Base-by-base conservation (phyloP, 2,113 vertebrate genomes). In the Cryptomyrus ogoouensis region DNA sequence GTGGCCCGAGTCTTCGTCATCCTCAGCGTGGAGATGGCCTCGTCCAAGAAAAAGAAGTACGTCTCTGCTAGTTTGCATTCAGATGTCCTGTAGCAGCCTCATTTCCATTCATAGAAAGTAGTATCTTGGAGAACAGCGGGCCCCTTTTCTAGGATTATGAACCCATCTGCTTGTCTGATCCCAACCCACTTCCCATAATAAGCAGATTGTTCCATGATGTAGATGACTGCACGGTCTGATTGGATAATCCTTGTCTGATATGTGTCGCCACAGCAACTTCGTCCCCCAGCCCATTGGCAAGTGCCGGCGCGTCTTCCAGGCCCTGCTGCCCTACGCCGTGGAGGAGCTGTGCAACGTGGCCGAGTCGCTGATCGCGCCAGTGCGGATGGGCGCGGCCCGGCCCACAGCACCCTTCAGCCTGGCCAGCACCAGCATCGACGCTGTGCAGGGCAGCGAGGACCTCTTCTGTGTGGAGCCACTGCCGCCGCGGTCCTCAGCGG, bases 21-120 rank as follows among this genome's bases (percentile, higher is more conserved):
- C 94, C 98, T 99, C 89, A 99, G 98, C 35, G 98, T 99, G 91
- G 98, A 99, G 95, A 99, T 99, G 98, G 98, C 98, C n/a, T 99
- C 98, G 0, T 99, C 98, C 62, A 99, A 99, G 94, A 99, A 99
- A 96, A 99, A 99, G 94, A 99, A 99, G 98, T 99, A 97, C 44
- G 24, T n/a, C 6, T 53, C 8, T 10, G 3, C 70, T 17, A 13
- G 27, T 5, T 13, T 74, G 12, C 35, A 4, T 19, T 19, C 17
- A 39, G 74, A 80, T 35, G 35, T 19, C 15, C 35, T 42, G 31
- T 3, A 7, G 13, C 15, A 80, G 35, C 74, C 0, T 6, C 1
- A 2, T 42, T 39, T 42, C n/a, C 62, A 31, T 31, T 70, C 3
- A 62, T 62, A 70, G n/a, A 70, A 27, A 31, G 74, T 80, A 42